A percentile compares a stretch with the other conserved stretches of the same genome.
phyloP scores from a whole-genome alignment of 2,888 invertebrate species.

The Branchipolynoe longqiensis region DNA sequence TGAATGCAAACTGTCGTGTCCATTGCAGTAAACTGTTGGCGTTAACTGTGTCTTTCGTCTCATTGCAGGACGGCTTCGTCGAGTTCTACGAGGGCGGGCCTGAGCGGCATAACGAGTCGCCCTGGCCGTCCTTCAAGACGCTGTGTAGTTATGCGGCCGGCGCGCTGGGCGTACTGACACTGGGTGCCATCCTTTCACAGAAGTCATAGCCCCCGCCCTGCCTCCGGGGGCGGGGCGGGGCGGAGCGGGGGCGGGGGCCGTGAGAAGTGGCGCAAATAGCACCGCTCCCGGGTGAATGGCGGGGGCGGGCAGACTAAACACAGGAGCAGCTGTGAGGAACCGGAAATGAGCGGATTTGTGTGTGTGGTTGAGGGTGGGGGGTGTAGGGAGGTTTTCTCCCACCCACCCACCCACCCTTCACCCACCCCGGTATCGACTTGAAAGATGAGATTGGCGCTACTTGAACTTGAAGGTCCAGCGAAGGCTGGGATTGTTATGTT shows the following conservation, averaged over 20 bases:
- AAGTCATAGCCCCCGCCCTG: conserved; percentile 64
- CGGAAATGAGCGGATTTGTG: no score
- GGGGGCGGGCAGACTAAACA: no score
- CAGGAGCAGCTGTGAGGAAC: no score
- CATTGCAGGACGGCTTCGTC: conserved; percentile 77
- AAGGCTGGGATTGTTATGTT: no score
- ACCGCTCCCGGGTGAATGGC: neutral
- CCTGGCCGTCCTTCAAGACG: conserved; percentile 74
- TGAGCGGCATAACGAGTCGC: conserved; percentile 68
- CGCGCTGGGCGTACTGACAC: conserved; percentile 77
- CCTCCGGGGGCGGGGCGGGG: conserved; percentile 62
- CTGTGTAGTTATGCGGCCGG: conserved; percentile 76
- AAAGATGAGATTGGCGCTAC: no score
- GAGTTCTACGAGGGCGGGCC: conserved; percentile 73
- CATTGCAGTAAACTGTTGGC: no score
- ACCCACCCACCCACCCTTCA: no score
- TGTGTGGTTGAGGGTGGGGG: no score
- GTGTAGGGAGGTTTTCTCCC: no score
- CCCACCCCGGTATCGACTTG: no score
- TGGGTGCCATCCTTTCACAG: conserved; percentile 78
- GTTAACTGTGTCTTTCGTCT: conserved; percentile 27
- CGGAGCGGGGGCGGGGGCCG: neutral
- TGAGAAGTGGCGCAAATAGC: neutral
- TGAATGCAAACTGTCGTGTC: no score
- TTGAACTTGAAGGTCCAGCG: no score